Evolutionary conservation across 2,888 invertebrate genomes (phyloP), one percentile per base, ranked within the genome.

Genomic region (Apocheima hispidaria): DNA sequence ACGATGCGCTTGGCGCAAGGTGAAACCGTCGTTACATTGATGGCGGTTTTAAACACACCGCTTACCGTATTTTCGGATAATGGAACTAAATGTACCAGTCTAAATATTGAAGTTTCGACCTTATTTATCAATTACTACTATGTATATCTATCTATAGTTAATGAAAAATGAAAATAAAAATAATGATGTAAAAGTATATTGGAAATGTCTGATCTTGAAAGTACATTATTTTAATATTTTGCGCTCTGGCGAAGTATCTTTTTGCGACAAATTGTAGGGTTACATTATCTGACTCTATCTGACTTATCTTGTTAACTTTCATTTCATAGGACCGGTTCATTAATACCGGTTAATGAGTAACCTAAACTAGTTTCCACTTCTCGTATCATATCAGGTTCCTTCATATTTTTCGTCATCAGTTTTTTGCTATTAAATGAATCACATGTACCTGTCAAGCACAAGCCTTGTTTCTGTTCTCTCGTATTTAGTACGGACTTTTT

Each of bases 321-420:
- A 65, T 68, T 63, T 68, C 52, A 43, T 38, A 54, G 58, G 50
- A 70, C 68, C 55, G 58, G 70, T 69, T 65, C 48, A 53, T 38
- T 56, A n/a, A n/a, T n/a, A n/a, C n/a, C n/a, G n/a, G n/a, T n/a
- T n/a, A 68, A 70, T 70, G 66, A 66, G 66, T 66, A 60, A 68
- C 63, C 63, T 53, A 65, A 70, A 66, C 68, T 63, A 60, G 70
- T 68, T 65, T 62, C 65, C 49, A 60, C 41, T 26, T 44, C 57
- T 58, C 33, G 49, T 58, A 38, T 52, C 35, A 52, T 50, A 41
- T 56, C 61, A 52, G 48, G 61, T 62, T 52, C 52, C 33, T 51
- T n/a, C 16, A 35, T 50, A 26, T n/a, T n/a, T n/a, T n/a, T n/a
- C n/a, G n/a, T n/a, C 10, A 48, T 26, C 18, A 46, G 9, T 41